phyloP scores from a whole-genome alignment of 2,888 invertebrate genomes.

The Drosophila acutilabella region DNA sequence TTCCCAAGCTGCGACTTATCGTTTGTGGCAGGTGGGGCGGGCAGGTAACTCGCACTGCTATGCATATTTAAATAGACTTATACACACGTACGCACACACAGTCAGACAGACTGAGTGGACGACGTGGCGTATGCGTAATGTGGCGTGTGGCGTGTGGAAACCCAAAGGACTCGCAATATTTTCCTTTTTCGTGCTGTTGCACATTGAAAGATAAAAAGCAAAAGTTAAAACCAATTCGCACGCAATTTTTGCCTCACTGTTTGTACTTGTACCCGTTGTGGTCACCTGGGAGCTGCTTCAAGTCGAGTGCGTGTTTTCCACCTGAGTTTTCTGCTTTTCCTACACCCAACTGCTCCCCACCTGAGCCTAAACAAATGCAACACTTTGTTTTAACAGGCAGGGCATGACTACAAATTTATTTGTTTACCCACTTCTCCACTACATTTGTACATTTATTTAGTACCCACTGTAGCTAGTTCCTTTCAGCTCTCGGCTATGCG shows the following conservation, averaged over 20 bases:
- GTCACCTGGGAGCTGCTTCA: slow-evolving; percentile 49
- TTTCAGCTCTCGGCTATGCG: slow-evolving; percentile 2
- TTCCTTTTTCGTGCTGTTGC: slow-evolving; percentile 70
- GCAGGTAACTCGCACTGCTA: slow-evolving; percentile 10
- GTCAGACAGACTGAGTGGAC: slow-evolving; percentile 23
- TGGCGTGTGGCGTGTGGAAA: slow-evolving; percentile 43
- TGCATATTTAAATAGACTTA: slow-evolving; percentile 36
- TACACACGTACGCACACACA: slow-evolving; percentile 19
- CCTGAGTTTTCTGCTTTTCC: not conserved
- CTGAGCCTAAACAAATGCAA: slow-evolving; percentile 78
- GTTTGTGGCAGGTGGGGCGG: slow-evolving; percentile 19
- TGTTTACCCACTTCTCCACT: slow-evolving; percentile 40
- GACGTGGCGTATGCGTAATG: slow-evolving; percentile 76
- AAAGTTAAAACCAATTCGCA: slow-evolving; percentile 81
- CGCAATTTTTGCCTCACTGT: slow-evolving; percentile 74
- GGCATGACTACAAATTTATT: slow-evolving; percentile 72
- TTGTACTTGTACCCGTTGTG: slow-evolving; percentile 28
- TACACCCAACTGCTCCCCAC: slow-evolving; percentile 1
- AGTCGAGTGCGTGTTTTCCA: slow-evolving; percentile 57
- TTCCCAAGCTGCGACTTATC: slow-evolving; percentile 29
- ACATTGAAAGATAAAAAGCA: slow-evolving; percentile 76
- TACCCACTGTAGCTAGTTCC: slow-evolving; percentile 14
- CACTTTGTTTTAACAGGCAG: slow-evolving; percentile 65
- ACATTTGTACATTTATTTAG: slow-evolving; percentile 20
- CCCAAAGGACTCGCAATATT: slow-evolving; percentile 59